Evolutionary conservation across 2,888 invertebrate species (phyloP).

Genomic region (Limnephilus marmoratus): DNA sequence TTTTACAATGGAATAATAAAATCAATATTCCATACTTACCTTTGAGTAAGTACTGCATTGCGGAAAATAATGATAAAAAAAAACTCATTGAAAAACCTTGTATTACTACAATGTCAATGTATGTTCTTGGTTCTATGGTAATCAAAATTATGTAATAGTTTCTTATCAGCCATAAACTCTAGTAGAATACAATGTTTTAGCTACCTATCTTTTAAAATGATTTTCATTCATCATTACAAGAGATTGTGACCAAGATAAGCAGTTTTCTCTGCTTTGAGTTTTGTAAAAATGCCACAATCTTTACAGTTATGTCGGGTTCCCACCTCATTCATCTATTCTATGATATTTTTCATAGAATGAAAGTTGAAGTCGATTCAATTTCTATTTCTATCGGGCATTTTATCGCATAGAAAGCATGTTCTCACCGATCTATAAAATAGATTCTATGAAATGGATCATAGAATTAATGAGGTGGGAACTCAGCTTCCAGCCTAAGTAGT

Average conservation of each 20-base stretch:
- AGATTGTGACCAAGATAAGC: not conserved
- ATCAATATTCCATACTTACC: not conserved
- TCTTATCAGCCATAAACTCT: not conserved
- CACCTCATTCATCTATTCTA: too few relatives aligned
- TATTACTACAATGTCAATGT: not conserved
- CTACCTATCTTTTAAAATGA: not conserved
- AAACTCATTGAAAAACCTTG: not conserved
- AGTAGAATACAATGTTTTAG: not conserved
- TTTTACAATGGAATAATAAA: not conserved
- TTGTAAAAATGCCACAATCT: not conserved
- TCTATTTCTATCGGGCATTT: too few relatives aligned
- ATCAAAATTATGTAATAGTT: not conserved
- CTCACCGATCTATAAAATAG: too few relatives aligned
- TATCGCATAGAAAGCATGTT: too few relatives aligned
- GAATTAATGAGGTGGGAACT: too few relatives aligned
- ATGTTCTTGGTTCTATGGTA: not conserved
- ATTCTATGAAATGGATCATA: too few relatives aligned
- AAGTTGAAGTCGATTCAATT: too few relatives aligned
- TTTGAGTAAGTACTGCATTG: conserved; percentile 2
- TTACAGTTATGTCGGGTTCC: not conserved
- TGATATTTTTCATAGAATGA: too few relatives aligned
- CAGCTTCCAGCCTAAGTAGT: too few relatives aligned
- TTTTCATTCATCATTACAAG: not conserved
- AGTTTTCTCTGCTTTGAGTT: not conserved
- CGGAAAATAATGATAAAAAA: not conserved